Percentiles rank a stretch among this genome's conserved stretches.
Evolutionary conservation across 1,140 invertebrate genomes (phyloP).

Genomic region (Diploscapter pachys): DNA sequence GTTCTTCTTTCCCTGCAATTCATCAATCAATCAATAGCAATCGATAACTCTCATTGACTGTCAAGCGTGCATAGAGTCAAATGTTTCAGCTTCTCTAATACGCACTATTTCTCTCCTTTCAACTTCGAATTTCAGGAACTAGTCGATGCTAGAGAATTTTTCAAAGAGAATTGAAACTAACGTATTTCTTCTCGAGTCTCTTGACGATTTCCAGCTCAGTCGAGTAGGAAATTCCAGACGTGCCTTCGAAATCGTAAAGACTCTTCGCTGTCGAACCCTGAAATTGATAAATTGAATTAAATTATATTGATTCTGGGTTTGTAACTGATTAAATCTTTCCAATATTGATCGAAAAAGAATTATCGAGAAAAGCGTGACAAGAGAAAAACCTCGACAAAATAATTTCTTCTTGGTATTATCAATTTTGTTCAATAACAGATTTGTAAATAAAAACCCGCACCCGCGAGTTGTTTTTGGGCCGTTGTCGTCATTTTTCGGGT

Average conservation of each 20-base stretch:
- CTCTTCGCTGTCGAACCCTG: neutral
- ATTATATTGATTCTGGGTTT: slow-evolving; percentile 6
- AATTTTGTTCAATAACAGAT: neutral
- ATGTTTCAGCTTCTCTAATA: neutral
- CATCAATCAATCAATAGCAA: slow-evolving; percentile 2
- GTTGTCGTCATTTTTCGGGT: neutral
- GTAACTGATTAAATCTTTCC: neutral
- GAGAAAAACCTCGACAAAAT: neutral
- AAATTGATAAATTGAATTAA: slow-evolving; percentile 24
- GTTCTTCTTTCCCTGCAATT: slow-evolving; percentile 29
- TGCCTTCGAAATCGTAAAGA: neutral
- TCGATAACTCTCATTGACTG: neutral
- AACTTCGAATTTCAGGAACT: neutral
- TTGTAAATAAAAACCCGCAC: neutral
- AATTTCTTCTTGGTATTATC: neutral
- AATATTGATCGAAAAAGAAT: neutral
- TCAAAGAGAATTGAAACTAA: slow-evolving; percentile 11
- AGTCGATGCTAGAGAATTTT: neutral
- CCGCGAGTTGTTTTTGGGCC: neutral
- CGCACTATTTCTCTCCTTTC: slow-evolving; percentile 6
- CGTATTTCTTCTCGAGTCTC: slow-evolving; percentile 44
- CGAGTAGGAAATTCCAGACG: neutral
- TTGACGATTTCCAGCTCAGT: slow-evolving; percentile 43
- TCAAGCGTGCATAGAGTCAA: neutral
- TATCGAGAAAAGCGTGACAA: slow-evolving; percentile 1